Evolutionary conservation across 1,140 invertebrate genomes (phyloP).

Genomic region (Plectus sambesii): DNA sequence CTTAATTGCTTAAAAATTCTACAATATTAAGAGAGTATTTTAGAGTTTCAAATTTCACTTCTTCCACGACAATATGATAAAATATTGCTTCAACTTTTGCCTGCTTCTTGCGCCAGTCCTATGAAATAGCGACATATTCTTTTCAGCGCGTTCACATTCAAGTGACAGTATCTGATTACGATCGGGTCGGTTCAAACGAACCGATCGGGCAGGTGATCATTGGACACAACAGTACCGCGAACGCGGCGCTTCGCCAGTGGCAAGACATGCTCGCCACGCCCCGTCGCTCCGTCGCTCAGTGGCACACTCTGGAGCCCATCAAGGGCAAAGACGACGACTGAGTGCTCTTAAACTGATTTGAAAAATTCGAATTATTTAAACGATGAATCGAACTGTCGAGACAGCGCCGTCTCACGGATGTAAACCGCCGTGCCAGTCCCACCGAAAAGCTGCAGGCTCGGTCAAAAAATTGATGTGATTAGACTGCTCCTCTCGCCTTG

Average conservation of each 20-base stretch:
- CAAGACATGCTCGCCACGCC: slow-evolving; percentile 90
- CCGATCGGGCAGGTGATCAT: slow-evolving; percentile 71
- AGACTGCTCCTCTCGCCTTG: too few species aligned
- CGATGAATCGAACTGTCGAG: too few species aligned
- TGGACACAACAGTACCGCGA: slow-evolving; percentile 54
- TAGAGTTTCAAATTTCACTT: not conserved
- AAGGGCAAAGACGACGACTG: slow-evolving; percentile 38
- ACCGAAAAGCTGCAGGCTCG: too few species aligned
- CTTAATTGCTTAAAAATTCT: slow-evolving; percentile 4
- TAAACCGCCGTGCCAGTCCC: too few species aligned
- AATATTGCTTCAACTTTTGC: too few species aligned
- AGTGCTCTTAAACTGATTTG: too few species aligned
- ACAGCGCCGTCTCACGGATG: too few species aligned
- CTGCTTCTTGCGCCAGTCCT: not conserved
- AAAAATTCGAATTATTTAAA: too few species aligned
- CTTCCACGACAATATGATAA: not conserved
- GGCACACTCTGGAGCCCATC: slow-evolving; percentile 58
- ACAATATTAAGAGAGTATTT: slow-evolving; percentile 11
- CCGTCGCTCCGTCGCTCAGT: slow-evolving; percentile 76
- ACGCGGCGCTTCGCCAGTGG: slow-evolving; percentile 77
- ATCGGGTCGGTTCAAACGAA: slow-evolving; percentile 76
- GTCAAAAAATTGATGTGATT: too few species aligned
- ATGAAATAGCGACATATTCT: not conserved
- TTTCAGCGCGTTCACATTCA: slow-evolving; percentile 43
- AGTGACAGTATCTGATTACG: slow-evolving; percentile 47